These are phyloP conservation scores for Melanerpes aurifrons DNA, from an alignment of 2,113 vertebrate genomes.

Conservation along the genomic window DNA sequence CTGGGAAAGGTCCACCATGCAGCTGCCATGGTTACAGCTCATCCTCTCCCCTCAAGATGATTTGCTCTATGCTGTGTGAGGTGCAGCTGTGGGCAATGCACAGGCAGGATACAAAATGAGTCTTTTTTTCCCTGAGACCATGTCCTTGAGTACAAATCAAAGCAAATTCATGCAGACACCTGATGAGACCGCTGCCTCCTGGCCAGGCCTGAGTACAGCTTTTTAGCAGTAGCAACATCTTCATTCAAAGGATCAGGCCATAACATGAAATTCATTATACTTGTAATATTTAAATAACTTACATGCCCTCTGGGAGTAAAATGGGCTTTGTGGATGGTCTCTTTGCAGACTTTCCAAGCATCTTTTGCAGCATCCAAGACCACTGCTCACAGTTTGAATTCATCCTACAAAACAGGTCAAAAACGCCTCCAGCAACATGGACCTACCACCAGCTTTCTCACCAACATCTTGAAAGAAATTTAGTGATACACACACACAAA, in stretches of 20 bases:
- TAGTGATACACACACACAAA: not conserved
- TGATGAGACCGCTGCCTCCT: not conserved
- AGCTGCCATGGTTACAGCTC: not conserved
- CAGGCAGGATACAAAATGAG: not conserved
- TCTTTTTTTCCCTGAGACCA: not conserved
- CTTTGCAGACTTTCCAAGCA: not conserved
- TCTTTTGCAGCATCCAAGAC: not conserved
- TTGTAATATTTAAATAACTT: not conserved
- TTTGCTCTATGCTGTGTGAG: not conserved
- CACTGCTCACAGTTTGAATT: not conserved
- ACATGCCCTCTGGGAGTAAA: not conserved
- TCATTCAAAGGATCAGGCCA: not conserved
- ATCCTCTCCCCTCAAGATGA: not conserved
- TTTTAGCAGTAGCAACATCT: not conserved
- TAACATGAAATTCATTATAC: not conserved
- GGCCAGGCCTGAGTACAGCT: not conserved
- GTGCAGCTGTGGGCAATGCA: not conserved
- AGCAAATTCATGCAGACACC: not conserved
- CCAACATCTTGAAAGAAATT: not conserved
- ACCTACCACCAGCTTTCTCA: not conserved
- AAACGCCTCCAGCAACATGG: not conserved
- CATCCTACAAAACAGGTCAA: not conserved
- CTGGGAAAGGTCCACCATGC: not conserved
- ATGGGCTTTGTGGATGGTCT: not conserved
- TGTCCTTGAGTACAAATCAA: not conserved